Base-by-base conservation (phyloP, 2,797 vertebrate genomes). In the Rhincodon typus region DNA sequence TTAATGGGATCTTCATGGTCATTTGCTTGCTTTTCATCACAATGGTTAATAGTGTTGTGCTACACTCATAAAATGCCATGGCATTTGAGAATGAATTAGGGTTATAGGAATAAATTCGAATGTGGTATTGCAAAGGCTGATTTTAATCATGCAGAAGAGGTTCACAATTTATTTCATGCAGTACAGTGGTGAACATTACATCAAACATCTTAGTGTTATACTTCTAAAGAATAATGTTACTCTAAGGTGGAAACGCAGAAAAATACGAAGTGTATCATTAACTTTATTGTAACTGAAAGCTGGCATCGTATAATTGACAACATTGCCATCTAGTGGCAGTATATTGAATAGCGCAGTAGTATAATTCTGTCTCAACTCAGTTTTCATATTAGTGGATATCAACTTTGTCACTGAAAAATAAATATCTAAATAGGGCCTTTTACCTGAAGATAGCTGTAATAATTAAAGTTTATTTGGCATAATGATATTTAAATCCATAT, bases 311-410 rank as follows among this genome's bases (percentile, higher is more conserved):
- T 94, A 94, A 94, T 94, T 94, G 94, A 94, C 94, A 94, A 74
- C 70, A 95, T 77, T 95, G 94, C 94, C 94, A 95, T 77, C 94
- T 95, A 57, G 46, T 95, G 94, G 93, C 30, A 50, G 1, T 34
- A 57, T 21, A 57, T 53, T 19, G 67, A 42, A 53, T 53, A 57
- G 27, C 34, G 27, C 46, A 19, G 42, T 50, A n/a, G 42, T 15
- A 27, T 15, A 94, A 74, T 50, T 94, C 19, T 50, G 25, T 12
- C 53, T 27, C 94, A 57, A 13, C 93, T 30, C 4, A 23, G 7
- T 90, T 93, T 50, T 21, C 53, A 90, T 34, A 70, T 27, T 25
- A 46, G 38, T 69, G 23, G 66, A 72, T 38, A 94, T 50, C 38
- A 70, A 3, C n/a, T 94, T 70, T 70, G 66, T 94, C 34, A 50